Evolutionary conservation across 2,113 vertebrate species (phyloP), one percentile per base, ranked within the genome.

Genomic region (Chauna torquata): DNA sequence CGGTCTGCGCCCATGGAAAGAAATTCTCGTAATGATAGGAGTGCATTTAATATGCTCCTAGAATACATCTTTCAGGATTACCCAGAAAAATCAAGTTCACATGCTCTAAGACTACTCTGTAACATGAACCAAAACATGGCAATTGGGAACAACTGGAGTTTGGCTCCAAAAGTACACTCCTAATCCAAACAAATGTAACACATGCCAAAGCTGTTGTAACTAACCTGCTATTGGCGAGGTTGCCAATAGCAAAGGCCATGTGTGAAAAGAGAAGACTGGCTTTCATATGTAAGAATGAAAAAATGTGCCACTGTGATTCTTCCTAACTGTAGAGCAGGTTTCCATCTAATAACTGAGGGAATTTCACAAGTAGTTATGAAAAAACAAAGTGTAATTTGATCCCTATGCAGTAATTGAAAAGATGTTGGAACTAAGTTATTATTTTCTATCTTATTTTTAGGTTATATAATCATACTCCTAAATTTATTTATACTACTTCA

Each of bases 381-480:
- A 71, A 76, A 47, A 28, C 16, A 32, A 77, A 61, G n/a, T 42
- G 49, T 38, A 76, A 82, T 71, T 92, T 78, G 38, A 61, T 66
- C 65, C 19, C 14, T 16, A 40, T 1, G 2, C 34, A 74, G 65
- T 25, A 91, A 92, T 27, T 65, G 19, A 55, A 72, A 92, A 91
- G 8, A 70, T 9, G 44, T 11, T 44, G 64, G 34, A 92, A 65
- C 15, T 6, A 66, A 94, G 45, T 88, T 89, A 69, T 78, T 95
- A 83, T 92, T 95, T 93, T 75, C 61, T 61, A 20, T 69, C 74
- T 93, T 78, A 86, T 64, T 88, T 91, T 72, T 71, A 59, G 28
- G 19, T 75, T 88, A 16, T 47, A 13, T 75, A 96, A 90, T 94
- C 96, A 80, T 54, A 81, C 13, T 77, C 69, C 78, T 87, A 75